These are phyloP conservation scores for Dolichoris vasculosae DNA, from an alignment of 1,140 invertebrate species.

Conservation along the genomic window DNA sequence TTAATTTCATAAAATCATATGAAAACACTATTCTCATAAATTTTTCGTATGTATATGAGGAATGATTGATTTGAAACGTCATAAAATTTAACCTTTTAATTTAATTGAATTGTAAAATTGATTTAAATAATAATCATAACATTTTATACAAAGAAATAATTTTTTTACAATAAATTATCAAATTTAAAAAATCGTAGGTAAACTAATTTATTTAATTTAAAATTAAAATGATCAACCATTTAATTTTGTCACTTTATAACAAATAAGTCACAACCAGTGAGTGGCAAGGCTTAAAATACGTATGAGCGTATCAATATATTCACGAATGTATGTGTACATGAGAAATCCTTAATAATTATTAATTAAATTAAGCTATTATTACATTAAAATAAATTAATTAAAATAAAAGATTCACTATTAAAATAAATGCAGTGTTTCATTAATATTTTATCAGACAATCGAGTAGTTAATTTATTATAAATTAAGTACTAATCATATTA, in stretches of 20 bases:
- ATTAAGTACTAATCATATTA: conserved; percentile 35
- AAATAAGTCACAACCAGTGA: conserved; percentile 35
- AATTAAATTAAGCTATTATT: not conserved
- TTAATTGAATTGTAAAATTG: too few species aligned
- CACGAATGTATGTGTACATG: not conserved
- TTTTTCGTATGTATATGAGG: too few species aligned
- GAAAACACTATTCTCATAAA: too few species aligned
- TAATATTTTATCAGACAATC: conserved; percentile 9
- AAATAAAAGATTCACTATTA: not conserved
- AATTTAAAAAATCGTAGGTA: too few species aligned
- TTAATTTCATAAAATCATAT: too few species aligned
- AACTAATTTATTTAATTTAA: not conserved
- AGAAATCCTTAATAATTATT: conserved; percentile 1
- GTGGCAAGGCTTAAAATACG: conserved; percentile 5
- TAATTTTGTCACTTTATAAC: not conserved
- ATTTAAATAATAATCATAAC: too few species aligned
- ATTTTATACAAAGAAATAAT: too few species aligned
- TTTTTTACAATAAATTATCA: too few species aligned
- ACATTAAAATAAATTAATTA: conserved; percentile 25
- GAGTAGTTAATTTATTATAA: conserved; percentile 14
- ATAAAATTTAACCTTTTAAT: too few species aligned
- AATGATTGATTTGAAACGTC: too few species aligned
- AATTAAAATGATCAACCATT: not conserved
- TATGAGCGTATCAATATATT: not conserved
- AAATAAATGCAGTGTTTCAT: conserved; percentile 11